Conservation (phyloP, 2,113 vertebrate genomes). For the Carettochelys insculpta region DNA sequence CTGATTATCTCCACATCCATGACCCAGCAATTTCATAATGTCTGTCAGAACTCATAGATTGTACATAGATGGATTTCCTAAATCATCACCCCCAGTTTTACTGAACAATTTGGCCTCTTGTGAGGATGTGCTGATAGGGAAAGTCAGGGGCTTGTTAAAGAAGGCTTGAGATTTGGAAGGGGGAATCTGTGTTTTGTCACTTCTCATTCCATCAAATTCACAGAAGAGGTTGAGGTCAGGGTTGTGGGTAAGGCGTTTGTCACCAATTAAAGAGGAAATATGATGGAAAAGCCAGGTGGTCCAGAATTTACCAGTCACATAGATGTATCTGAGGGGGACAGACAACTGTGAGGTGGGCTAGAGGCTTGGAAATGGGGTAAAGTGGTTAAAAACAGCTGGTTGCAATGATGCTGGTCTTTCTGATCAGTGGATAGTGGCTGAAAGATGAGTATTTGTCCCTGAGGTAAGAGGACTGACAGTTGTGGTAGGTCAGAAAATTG, state of each 20-base stretch:
- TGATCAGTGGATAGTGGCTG: background rate
- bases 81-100: background rate
- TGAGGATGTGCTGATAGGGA: background rate
- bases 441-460: background rate
- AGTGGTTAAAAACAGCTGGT: background rate
- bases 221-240: background rate
- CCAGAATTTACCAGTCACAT: background rate
- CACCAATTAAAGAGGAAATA: background rate
- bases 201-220: too few species aligned
- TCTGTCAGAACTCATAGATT: background rate
- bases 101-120: background rate
- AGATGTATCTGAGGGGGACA: background rate
- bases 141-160: background rate
- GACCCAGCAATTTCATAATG: background rate
- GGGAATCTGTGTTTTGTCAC: background rate
- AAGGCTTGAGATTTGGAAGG: background rate
- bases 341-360: background rate
- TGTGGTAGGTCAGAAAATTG: slow-evolving; percentile 5
- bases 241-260: background rate
- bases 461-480: background rate
- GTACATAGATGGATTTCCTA: background rate
- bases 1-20: background rate
- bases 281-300: background rate
- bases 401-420: background rate
- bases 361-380: background rate